Evolutionary conservation across 2,113 vertebrate species (phyloP), one percentile per base, ranked within the genome.

Genomic region (Centropristis striata): DNA sequence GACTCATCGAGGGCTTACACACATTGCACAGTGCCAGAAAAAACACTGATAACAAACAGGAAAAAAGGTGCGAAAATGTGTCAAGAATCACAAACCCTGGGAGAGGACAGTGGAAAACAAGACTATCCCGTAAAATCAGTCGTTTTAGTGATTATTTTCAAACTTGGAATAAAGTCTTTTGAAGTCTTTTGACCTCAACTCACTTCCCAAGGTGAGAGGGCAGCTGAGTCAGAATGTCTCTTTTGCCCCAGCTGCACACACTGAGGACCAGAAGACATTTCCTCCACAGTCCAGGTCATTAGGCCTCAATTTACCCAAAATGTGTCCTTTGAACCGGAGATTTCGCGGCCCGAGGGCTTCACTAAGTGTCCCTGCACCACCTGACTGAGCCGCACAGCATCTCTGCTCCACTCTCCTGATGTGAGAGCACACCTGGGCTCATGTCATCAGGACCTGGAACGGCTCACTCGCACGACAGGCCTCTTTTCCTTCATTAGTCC

Each of bases 181-280:
- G n/a, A n/a, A n/a, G n/a, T n/a, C n/a, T n/a, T n/a, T n/a, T n/a
- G n/a, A n/a, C n/a, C n/a, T n/a, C n/a, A n/a, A n/a, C n/a, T n/a
- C n/a, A n/a, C n/a, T n/a, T n/a, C n/a, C n/a, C n/a, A n/a, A n/a
- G n/a, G n/a, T n/a, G n/a, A n/a, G n/a, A n/a, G n/a, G n/a, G n/a
- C n/a, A n/a, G 4, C 32, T 32, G 32, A 32, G 32, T 6, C 32
- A 32, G 6, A 32, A 3, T 32, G 32, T 32, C 32, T 44, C 58
- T 50, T 83, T 71, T 18, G 51, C 55, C 78, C 65, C 88, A 89
- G 90, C 90, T 93, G 90, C 71, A 57, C 69, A 58, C 70, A 10
- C 32, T 42, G 74, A 16, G 67, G 85, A 83, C 74, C 53, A 72
- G 37, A 58, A 51, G 42, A 39, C 70, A 36, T 88, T 89, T 84